Conservation (phyloP, 2,797 vertebrate species). For the Xiphophorus birchmanni region DNA sequence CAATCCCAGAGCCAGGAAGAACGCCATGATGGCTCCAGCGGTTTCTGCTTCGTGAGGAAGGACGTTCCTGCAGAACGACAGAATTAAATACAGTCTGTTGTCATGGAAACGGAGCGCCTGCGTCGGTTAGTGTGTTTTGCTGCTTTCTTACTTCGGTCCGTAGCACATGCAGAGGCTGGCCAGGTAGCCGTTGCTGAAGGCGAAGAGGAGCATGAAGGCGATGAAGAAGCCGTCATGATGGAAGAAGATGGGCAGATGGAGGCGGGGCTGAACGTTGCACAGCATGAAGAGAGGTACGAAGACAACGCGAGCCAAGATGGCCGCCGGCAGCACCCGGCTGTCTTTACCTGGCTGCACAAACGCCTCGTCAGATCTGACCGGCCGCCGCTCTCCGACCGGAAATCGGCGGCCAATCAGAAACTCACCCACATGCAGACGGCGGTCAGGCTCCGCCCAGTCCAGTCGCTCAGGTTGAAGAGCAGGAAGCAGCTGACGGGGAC, state of each 20-base stretch:
- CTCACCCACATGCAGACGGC: conserved; percentile 89
- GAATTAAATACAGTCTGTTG: neutral
- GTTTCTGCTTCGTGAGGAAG: conserved; percentile 87
- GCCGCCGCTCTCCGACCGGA: neutral
- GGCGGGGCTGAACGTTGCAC: conserved; percentile 85
- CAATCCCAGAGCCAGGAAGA: conserved; percentile 91
- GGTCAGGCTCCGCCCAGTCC: conserved; percentile 89
- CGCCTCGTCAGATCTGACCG: too few relatives aligned
- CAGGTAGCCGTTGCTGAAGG: conserved; percentile 91
- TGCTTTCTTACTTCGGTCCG: conserved; percentile 87
- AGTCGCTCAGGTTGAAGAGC: conserved; percentile 92
- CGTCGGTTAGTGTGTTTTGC: neutral
- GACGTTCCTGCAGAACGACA: conserved; percentile 79
- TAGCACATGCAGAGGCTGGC: conserved; percentile 95
- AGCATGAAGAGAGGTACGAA: conserved; percentile 92
- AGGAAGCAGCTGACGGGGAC: conserved; percentile 91
- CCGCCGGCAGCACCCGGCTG: conserved; percentile 81
- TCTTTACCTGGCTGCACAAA: conserved; percentile 81
- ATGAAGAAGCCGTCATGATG: conserved; percentile 87
- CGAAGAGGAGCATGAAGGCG: conserved; percentile 87
- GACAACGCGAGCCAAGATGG: conserved; percentile 79
- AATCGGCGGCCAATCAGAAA: conserved; percentile 3
- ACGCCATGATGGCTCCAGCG: conserved; percentile 91
- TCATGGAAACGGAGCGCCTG: neutral
- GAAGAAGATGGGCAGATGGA: conserved; percentile 79